Base-by-base conservation (phyloP, 2,113 vertebrate genomes). In the Phaethornis superciliosus region DNA sequence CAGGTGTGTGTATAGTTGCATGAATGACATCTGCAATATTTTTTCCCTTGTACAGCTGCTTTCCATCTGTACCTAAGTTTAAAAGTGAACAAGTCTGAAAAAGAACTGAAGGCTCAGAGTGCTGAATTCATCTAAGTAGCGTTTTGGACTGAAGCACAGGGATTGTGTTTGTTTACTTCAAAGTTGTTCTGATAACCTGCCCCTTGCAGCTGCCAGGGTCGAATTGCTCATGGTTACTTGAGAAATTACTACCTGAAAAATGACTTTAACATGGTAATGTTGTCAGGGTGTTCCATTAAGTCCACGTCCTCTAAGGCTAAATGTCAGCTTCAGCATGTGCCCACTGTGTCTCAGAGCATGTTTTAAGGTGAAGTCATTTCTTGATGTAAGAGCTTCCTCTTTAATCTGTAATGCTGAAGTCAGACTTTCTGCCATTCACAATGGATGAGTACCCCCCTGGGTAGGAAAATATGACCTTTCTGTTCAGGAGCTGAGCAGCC, bases 201-300 rank as follows among this genome's bases (percentile, higher is more conserved):
- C 35, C 79, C 35, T 62, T 81, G 71, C 54, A 79, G 86, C 70
- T 87, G 63, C 78, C 65, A 17, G 12, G 60, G 64, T 9, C 52
- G 40, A 51, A 33, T 85, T 56, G 72, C 35, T 81, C 1, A 0
- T n/a, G 63, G 28, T 15, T 47, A 32, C 49, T 2, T 67, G 28
- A 7, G 12, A 28, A 72, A 46, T 14, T 5, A 33, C 54, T 68
- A 35, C 42, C 35, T 85, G 56, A 28, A 20, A 62, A 71, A 28
- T 22, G 0, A 12, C 60, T 70, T 75, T 1, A 35, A 21, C 10
- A 2, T 1, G 4, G 71, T 51, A 33, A 7, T 7, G 20, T 9
- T 55, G 27, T 67, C 52, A 59, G 52, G n/a, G n/a, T 0, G 0
- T 63, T 82, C 67, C 16, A 4, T 4, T 24, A 51, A 27, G 44